A percentile compares a stretch with the other conserved stretches of the same genome.
phyloP scores from a whole-genome alignment of 2,797 vertebrate species.

The Bradypus variegatus region DNA sequence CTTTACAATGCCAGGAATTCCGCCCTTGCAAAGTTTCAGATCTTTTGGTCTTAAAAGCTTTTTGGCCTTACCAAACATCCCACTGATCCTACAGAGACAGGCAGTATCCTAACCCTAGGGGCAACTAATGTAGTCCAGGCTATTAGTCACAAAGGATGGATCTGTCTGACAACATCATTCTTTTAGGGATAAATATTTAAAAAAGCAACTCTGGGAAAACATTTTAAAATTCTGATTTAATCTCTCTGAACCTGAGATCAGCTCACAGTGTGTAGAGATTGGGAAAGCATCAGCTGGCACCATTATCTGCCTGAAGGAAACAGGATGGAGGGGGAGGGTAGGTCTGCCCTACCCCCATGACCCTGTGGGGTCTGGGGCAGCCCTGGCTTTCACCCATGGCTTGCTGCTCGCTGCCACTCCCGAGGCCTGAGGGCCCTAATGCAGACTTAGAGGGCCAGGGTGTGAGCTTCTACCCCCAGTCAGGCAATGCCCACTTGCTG shows the following conservation, averaged over 20 bases:
- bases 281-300: not conserved
- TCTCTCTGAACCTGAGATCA: not conserved
- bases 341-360: not conserved
- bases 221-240: constrained; percentile 16
- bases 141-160: not conserved
- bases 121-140: not conserved
- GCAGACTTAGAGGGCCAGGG: not conserved
- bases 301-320: not conserved
- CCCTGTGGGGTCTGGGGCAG: not conserved
- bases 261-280: not conserved
- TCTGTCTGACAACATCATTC: not conserved
- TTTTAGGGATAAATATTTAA: constrained; percentile 21
- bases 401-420: not conserved
- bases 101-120: not conserved
- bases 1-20: not conserved
- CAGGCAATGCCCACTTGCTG: not conserved
- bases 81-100: not conserved
- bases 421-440: not conserved
- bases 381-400: not conserved
- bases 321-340: accelerated
- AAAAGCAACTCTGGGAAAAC: constrained; percentile 4
- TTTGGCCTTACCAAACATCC: not conserved
- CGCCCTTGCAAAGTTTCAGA: not conserved
- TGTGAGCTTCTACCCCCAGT: not conserved
- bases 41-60: not conserved